phyloP scores from a whole-genome alignment of 1,140 invertebrate species.

The Achroia grisella region DNA sequence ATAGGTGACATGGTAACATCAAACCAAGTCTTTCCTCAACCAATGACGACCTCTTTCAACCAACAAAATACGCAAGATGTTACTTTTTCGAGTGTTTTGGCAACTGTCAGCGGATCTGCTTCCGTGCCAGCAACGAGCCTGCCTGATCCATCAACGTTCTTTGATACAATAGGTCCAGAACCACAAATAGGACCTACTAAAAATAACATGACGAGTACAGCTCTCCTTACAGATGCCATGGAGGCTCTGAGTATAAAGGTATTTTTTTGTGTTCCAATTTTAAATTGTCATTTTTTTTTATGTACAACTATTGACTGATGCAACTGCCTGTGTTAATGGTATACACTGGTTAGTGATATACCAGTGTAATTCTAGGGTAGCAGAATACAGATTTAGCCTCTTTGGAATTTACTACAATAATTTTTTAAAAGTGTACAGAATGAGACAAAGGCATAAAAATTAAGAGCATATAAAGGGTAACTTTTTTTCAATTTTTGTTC shows the following conservation, averaged over 20 bases:
- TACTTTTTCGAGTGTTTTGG: conserved; percentile 43
- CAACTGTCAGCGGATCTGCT: conserved; percentile 48
- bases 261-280: conserved; percentile 1
- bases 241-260: conserved; percentile 50
- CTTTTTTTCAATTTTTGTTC: conserved; percentile 16
- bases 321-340: too few species aligned
- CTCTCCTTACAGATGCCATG: conserved; percentile 41
- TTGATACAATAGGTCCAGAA: conserved; percentile 64
- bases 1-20: conserved; percentile 21
- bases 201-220: conserved; percentile 23
- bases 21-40: conserved; percentile 27
- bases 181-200: conserved; percentile 36
- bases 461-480: too few species aligned
- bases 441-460: too few species aligned
- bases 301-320: too few species aligned
- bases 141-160: conserved; percentile 68
- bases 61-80: conserved; percentile 37
- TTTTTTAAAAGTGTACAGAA: too few species aligned
- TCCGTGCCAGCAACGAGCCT: conserved; percentile 44
- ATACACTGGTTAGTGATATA: not conserved
- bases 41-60: conserved; percentile 33
- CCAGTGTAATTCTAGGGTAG: too few species aligned
- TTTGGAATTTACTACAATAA: too few species aligned
- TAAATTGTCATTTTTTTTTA: not conserved
- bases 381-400: too few species aligned